A percentile compares a stretch with the other conserved stretches of the same genome.
Evolutionary conservation across 2,113 vertebrate genomes (phyloP).

Genomic region (Leiothrix lutea): DNA sequence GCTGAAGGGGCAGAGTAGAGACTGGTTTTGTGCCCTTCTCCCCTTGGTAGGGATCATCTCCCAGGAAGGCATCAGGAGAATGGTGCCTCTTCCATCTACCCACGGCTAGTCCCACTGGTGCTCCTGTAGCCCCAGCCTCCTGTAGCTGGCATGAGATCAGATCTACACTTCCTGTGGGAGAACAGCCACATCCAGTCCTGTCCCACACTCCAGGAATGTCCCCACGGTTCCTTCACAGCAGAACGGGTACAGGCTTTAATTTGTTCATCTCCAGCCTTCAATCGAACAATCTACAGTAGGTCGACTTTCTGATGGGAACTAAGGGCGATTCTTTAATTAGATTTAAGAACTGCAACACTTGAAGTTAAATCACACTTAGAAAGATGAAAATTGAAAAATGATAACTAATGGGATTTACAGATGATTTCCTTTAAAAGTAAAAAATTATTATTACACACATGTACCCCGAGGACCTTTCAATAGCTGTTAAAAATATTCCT

Average conservation of each 20-base stretch:
- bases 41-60: not conserved
- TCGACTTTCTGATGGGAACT: not conserved
- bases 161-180: accelerated
- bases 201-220: not conserved
- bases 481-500: slow-evolving; percentile 43
- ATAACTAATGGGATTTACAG: slow-evolving; percentile 39
- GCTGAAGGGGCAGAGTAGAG: not conserved
- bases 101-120: not conserved
- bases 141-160: accelerated
- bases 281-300: not conserved
- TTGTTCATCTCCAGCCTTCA: not conserved
- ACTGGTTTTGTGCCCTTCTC: not conserved
- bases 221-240: not conserved
- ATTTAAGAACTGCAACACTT: slow-evolving; percentile 39
- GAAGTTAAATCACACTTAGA: slow-evolving; percentile 51
- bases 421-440: slow-evolving; percentile 44
- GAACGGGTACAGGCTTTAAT: not conserved
- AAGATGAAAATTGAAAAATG: slow-evolving; percentile 34
- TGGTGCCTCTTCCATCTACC: not conserved
- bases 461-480: slow-evolving; percentile 31
- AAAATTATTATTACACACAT: slow-evolving; percentile 2
- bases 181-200: accelerated
- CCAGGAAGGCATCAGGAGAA: not conserved
- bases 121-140: not conserved
- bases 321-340: slow-evolving; percentile 34